Evolutionary conservation across 2,113 vertebrate species (phyloP), one percentile per base, ranked within the genome.

Genomic region (Cygnus buccinator): DNA sequence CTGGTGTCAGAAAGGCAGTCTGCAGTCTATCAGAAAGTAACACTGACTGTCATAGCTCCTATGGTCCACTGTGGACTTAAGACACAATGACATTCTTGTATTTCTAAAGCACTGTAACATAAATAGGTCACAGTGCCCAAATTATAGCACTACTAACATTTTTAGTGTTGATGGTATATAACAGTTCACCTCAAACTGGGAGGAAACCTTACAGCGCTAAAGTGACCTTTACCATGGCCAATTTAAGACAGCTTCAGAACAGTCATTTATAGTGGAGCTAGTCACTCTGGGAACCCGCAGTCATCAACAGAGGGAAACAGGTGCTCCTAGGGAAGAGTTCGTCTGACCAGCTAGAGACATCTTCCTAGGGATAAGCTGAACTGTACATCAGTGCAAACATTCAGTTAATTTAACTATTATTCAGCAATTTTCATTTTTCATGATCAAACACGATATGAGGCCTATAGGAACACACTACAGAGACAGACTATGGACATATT

Each of bases 11-110:
- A 76, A 80, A 71, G 26, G 20, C 35, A 63, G 8, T 2, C 25
- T 23, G 48, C 4, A 50, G 48, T 50, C 48, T 50, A 22, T 50
- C 48, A 50, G 48, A 77, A 73, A 77, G 22, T 22, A 73, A 11
- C 3, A 1, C 18, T 77, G 54, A 39, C n/a, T 48, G 14, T 52
- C 6, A 15, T 3, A 77, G 25, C 3, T 19, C 21, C 54, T 52
- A 4, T 14, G 76, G 19, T 23, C 22, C 37, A 6, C 37, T 20
- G 48, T n/a, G 26, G 46, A 71, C 10, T 46, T 41, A 62, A 46
- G 41, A 29, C 29, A 18, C 2, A 3, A 35, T 1, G 3, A 39
- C 17, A 35, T 37, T 13, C 28, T 4, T 2, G 6, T 14, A 13
- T 52, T 87, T 79, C 33, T 26, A 46, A 84, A 84, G 33, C 33